These are phyloP conservation scores for Andrena trimmerana DNA, from an alignment of 2,888 invertebrate species.

Conservation along the genomic window DNA sequence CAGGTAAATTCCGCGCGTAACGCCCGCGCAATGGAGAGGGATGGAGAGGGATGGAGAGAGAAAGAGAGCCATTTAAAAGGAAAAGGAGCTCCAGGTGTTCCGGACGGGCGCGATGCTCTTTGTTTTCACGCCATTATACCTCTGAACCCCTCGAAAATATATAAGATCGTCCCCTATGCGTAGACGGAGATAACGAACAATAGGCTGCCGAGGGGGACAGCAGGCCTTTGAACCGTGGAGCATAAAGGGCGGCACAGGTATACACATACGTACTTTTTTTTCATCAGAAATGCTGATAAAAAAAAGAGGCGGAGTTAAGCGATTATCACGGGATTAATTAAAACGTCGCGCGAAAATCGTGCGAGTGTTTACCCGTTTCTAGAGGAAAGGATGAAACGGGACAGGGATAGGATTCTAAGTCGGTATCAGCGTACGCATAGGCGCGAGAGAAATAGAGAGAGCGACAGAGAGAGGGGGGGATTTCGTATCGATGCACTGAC, in stretches of 20 bases:
- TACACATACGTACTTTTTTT: constrained; percentile 4
- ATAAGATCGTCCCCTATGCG: constrained; percentile 50
- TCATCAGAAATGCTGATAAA: constrained; percentile 19
- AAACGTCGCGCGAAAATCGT: not conserved
- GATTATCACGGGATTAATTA: constrained; percentile 37
- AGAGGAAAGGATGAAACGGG: no score
- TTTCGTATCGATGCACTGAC: not conserved
- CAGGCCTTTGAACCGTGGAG: constrained; percentile 45
- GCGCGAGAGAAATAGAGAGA: not conserved
- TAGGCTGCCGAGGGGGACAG: constrained; percentile 38
- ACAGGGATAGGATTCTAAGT: not conserved
- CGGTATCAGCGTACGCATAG: not conserved
- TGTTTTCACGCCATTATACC: constrained; percentile 55
- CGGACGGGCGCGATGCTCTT: constrained; percentile 31
- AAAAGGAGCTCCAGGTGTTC: constrained; percentile 55
- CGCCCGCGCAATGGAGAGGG: not conserved
- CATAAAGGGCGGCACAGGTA: constrained; percentile 44
- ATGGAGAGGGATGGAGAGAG: not conserved
- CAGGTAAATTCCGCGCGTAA: constrained; percentile 18
- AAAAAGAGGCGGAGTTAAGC: constrained; percentile 2
- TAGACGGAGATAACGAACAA: constrained; percentile 62
- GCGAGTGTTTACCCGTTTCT: not conserved
- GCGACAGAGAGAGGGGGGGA: not conserved
- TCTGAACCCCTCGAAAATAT: constrained; percentile 52
- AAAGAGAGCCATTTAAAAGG: constrained; percentile 8